phyloP scores from a whole-genome alignment of 2,113 vertebrate species.

The Mystacornis crossleyi region DNA sequence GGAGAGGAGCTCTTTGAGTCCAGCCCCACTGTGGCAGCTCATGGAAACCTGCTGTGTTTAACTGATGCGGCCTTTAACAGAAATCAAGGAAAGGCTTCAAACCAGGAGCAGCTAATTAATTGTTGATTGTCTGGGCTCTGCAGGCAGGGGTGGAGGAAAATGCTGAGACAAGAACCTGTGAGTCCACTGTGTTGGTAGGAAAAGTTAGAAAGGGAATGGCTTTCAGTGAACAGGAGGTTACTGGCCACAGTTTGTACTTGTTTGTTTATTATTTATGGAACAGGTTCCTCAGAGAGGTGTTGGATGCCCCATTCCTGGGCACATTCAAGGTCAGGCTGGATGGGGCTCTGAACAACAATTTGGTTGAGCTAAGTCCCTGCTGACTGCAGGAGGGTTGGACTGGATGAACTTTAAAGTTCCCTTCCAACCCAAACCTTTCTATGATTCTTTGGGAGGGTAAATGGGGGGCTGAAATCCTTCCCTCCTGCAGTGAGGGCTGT shows the following conservation, averaged over 20 bases:
- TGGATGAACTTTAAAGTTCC: neutral
- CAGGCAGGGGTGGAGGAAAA: neutral
- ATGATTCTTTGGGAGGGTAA: neutral
- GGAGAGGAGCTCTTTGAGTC: neutral
- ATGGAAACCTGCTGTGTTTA: neutral
- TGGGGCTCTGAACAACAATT: neutral
- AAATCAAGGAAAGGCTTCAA: neutral
- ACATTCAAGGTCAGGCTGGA: neutral
- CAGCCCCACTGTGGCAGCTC: neutral
- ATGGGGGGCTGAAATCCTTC: neutral
- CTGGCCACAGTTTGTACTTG: neutral
- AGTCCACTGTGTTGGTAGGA: rapidly evolving
- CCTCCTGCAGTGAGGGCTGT: neutral
- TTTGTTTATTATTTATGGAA: neutral
- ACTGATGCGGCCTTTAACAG: neutral
- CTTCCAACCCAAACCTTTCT: neutral
- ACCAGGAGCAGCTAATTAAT: neutral
- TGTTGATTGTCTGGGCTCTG: neutral
- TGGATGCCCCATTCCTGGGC: neutral
- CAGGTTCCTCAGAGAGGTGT: neutral
- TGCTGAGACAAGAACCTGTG: neutral
- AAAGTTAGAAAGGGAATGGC: neutral
- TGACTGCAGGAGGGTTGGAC: neutral
- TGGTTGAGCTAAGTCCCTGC: neutral
- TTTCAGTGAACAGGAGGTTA: neutral